phyloP scores from a whole-genome alignment of 1,140 invertebrate species.

The Eumeta japonica region DNA sequence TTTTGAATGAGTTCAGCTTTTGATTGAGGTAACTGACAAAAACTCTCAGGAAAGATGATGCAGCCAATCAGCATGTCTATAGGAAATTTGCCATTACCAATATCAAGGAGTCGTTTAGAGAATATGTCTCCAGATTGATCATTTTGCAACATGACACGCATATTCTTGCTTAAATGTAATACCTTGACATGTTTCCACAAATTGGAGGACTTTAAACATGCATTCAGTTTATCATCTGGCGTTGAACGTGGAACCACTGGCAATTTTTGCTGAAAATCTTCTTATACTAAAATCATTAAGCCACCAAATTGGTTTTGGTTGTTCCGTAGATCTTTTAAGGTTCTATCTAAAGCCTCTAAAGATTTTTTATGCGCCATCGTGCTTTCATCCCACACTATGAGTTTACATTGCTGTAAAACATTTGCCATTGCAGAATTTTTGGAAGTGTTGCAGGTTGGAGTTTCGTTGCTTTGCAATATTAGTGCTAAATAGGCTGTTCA shows the following conservation, averaged over 20 bases:
- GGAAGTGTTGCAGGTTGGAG: conserved; percentile 15
- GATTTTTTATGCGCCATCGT: conserved; percentile 41
- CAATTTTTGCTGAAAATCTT: conserved; percentile 44
- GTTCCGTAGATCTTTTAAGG: conserved; percentile 29
- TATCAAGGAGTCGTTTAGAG: conserved; percentile 25
- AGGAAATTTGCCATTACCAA: conserved; percentile 43
- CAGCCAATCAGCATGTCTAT: conserved; percentile 21
- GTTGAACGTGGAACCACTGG: conserved; percentile 36
- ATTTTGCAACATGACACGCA: conserved; percentile 34
- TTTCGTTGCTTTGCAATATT: conserved; percentile 27
- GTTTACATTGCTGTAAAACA: conserved; percentile 22
- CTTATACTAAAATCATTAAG: conserved; percentile 22
- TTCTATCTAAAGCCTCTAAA: conserved; percentile 37
- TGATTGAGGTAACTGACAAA: conserved; percentile 19
- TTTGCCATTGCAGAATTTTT: conserved; percentile 15
- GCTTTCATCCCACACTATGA: conserved; percentile 34
- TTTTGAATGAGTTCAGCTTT: conserved; percentile 31
- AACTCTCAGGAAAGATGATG: conserved; percentile 34
- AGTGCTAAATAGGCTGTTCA: conserved; percentile 55
- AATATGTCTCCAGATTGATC: conserved; percentile 29
- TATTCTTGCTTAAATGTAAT: conserved; percentile 37
- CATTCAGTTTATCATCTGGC: conserved; percentile 18
- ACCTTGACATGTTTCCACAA: conserved; percentile 30
- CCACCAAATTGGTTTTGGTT: conserved; percentile 19
- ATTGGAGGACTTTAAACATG: conserved; percentile 32